Base-by-base conservation (phyloP, 2,888 invertebrate genomes). In the Helicoverpa assulta region DNA sequence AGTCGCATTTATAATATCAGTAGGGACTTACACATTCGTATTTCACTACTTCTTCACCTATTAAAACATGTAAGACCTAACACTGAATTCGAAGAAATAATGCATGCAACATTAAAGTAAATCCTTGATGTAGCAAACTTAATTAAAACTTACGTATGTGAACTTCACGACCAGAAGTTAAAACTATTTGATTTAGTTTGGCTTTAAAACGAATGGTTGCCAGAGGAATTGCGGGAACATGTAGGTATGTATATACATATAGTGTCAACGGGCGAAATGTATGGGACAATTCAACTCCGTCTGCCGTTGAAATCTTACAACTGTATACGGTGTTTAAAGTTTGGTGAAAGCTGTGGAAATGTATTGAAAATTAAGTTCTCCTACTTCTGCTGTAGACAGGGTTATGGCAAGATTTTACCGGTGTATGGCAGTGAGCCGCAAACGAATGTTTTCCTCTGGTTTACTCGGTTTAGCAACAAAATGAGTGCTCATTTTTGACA, bases 71-170 rank as follows among this genome's bases (percentile, higher is more conserved):
- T n/a, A 47, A 47, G 1, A 47, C 47, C n/a, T 47, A 47, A 47
- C 16, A n/a, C 16, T 47, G 14, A 12, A 6, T 47, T 47, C 5
- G n/a, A n/a, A n/a, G 47, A 47, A 47, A 47, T n/a, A 47, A 47
- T n/a, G 47, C n/a, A 59, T 5, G 53, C 10, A 5, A 10, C n/a
- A 14, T 29, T 29, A 10, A 40, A 47, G 1, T 62, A 29, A 1
- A 26, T 33, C 21, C 72, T 18, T 53, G 37, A 14, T 1, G 26
- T 1, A 69, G 19, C 14, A n/a, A 61, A 47, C 16, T 43, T 61
- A 53, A 72, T 72, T 37, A 18, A 72, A 72, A 72, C 53, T 72
- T 56, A 14, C 16, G 7, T 29, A 14, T n/a, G 18, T 14, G n/a
- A 19, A 66, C 67, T 54, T 51, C 21, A 50, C 8, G 12, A 55